Conservation (phyloP, 2,888 invertebrate genomes). For the Caenorhabditis uteleia region DNA sequence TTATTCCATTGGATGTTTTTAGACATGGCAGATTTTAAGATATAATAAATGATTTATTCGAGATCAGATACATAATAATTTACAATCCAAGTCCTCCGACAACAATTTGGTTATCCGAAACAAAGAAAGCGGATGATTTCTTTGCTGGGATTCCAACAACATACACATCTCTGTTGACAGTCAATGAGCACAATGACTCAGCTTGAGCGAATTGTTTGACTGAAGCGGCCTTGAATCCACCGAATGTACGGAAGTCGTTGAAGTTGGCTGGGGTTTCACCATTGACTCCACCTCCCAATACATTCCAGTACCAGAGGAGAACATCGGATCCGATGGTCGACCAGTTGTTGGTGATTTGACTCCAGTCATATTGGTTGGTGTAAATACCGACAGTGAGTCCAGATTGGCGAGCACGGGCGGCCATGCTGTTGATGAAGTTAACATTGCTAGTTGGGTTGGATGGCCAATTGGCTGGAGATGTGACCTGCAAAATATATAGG, state of each 20-base stretch:
- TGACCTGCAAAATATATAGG: slow-evolving; percentile 29
- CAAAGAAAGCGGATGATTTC: background rate
- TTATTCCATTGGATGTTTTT: no score
- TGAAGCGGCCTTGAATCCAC: slow-evolving; percentile 21
- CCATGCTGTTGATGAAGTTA: slow-evolving; percentile 41
- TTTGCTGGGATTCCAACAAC: slow-evolving; percentile 32
- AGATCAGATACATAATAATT: no score
- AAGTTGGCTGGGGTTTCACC: slow-evolving; percentile 43
- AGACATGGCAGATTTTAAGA: no score
- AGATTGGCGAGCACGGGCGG: slow-evolving; percentile 30
- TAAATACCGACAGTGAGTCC: slow-evolving; percentile 39
- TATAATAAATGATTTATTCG: no score
- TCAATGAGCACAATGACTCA: slow-evolving; percentile 25
- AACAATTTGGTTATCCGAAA: slow-evolving; percentile 10
- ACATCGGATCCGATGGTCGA: slow-evolving; percentile 17
- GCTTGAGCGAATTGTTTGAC: slow-evolving; percentile 41
- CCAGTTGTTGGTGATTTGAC: slow-evolving; percentile 39
- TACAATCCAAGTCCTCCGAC: slow-evolving; percentile 21
- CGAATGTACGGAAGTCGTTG: slow-evolving; percentile 38
- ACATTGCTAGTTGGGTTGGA: slow-evolving; percentile 13
- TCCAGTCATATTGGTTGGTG: slow-evolving; percentile 41
- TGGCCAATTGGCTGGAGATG: slow-evolving; percentile 44
- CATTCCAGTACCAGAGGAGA: slow-evolving; percentile 47
- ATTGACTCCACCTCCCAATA: slow-evolving; percentile 28
- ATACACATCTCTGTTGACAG: slow-evolving; percentile 32